Evolutionary conservation across 23 tunicate genomes (phyloP).

Genomic region (Halocynthia roretzi): DNA sequence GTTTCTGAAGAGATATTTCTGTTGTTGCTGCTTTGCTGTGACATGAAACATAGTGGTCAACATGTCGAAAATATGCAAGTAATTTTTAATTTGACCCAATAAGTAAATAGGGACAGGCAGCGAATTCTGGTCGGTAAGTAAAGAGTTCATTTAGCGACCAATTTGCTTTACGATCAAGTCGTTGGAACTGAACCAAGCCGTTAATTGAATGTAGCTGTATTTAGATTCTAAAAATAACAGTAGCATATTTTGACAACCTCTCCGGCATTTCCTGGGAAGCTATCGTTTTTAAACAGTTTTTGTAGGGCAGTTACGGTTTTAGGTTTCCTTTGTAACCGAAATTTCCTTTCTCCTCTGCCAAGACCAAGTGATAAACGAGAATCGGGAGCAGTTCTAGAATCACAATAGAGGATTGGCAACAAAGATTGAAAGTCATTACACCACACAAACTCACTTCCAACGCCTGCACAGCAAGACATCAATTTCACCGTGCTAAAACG

Average conservation of each 20-base stretch:
- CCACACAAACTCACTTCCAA: neutral
- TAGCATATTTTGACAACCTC: slow-evolving; percentile 5
- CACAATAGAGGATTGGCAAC: neutral
- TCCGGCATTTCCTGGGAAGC: neutral
- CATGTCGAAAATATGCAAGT: too few relatives aligned
- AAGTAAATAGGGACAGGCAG: too few relatives aligned
- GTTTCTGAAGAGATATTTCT: too few relatives aligned
- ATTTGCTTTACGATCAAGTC: too few relatives aligned
- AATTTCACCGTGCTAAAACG: slow-evolving; percentile 7
- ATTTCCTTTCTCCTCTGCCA: slow-evolving; percentile 6
- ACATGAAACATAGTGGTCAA: too few relatives aligned
- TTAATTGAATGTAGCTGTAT: too few relatives aligned
- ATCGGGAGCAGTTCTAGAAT: slow-evolving; percentile 17
- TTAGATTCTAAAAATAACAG: too few relatives aligned
- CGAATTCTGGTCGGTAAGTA: too few relatives aligned
- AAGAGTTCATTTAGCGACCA: too few relatives aligned
- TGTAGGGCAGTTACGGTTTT: slow-evolving; percentile 3
- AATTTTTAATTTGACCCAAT: too few relatives aligned
- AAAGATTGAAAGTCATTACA: neutral
- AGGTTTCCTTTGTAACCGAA: slow-evolving; percentile 12
- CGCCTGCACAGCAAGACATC: neutral
- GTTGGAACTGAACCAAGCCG: too few relatives aligned
- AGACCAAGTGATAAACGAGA: slow-evolving; percentile 14
- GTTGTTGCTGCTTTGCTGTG: too few relatives aligned
- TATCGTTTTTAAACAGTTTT: neutral